Evolutionary conservation across 2,888 invertebrate genomes (phyloP), one percentile per base, ranked within the genome.

Genomic region (Melieria omissa): DNA sequence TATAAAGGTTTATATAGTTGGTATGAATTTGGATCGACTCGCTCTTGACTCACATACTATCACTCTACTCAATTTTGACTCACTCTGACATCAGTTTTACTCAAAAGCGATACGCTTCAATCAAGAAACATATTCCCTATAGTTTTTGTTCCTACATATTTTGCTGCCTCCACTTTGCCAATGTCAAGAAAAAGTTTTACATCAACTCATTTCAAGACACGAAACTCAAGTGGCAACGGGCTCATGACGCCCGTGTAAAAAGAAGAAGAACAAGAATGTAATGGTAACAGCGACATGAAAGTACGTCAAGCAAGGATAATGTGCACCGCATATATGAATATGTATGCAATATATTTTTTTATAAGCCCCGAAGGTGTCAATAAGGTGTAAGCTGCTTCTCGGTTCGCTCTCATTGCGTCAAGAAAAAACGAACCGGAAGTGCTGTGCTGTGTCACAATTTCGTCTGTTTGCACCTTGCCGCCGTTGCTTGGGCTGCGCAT

Each of bases 381-480:
- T 49, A 71, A 58, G 67, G 71, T 73, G 74, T 75, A 73, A 75
- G 73, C 75, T 45, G 5, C 5, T 45, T 60, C 29, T 44, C 10
- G 9, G 12, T n/a, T 45, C 6, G 12, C 45, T 29, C 12, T 7
- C 45, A 44, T 10, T 64, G 49, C 16, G 41, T 42, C 65, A 12
- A 52, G 54, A 29, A 65, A 45, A 29, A 7, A 5, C 9, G 46
- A 29, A 65, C 57, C 57, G 57, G 61, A 61, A 61, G 61, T 42
- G n/a, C 9, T n/a, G 29, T 29, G 29, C 29, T 29, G 29, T 29
- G 29, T 29, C 29, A 29, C 29, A 29, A 58, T 29, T 16, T 29
- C 10, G 73, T 67, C 66, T n/a, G 69, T 76, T 81, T 82, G 82
- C 81, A 83, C 81, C 83, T 83, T 84, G 82, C 76, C 76, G 80